Evolutionary conservation across 92 coral and sea anemone genomes (phyloP), one percentile per base, ranked within the genome.

Genomic region (Pocillopora meandrina): DNA sequence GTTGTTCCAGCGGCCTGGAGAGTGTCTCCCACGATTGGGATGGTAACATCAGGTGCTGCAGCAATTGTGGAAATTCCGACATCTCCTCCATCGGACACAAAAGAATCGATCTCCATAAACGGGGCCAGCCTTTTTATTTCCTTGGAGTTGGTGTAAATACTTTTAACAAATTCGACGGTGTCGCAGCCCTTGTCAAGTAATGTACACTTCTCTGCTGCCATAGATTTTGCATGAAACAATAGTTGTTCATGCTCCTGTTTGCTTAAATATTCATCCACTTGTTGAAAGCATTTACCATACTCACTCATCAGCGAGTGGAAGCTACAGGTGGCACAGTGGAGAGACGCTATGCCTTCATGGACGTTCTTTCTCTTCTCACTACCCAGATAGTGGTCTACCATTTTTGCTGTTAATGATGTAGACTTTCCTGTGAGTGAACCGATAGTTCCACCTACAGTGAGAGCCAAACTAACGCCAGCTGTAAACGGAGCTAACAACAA

Each of bases 281-380:
- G 56, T 61, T 61, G 60, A 8, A 78, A 17, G 12, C 23, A 23
- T 14, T 20, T 16, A 3, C 61, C 33, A 19, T 78, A 78, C 56
- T 78, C 82, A 14, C 12, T 61, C 12, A 78, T 75, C 59, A 79
- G 21, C 66, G 63, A 74, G 42, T 79, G 84, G 61, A 79, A 74
- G 17, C 63, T 79, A 2, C 47, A 65, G 61, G 84, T 79, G 1
- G 84, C 75, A 15, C 61, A 23, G 61, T 64, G 1, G 56, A 79
- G 63, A 52, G 84, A 64, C 21, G 47, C 63, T 52, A 74, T 79
- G 84, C 61, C 84, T 65, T 65, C 47, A 12, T 65, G 5, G 20
- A 79, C 58, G 64, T 79, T 64, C 74, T 65, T 79, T 49, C 17
- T 52, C 12, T 66, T 34, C 15, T 61, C 21, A 63, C 64, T 47